phyloP scores from a whole-genome alignment of 2,888 invertebrate genomes.

The Cabera pusaria region DNA sequence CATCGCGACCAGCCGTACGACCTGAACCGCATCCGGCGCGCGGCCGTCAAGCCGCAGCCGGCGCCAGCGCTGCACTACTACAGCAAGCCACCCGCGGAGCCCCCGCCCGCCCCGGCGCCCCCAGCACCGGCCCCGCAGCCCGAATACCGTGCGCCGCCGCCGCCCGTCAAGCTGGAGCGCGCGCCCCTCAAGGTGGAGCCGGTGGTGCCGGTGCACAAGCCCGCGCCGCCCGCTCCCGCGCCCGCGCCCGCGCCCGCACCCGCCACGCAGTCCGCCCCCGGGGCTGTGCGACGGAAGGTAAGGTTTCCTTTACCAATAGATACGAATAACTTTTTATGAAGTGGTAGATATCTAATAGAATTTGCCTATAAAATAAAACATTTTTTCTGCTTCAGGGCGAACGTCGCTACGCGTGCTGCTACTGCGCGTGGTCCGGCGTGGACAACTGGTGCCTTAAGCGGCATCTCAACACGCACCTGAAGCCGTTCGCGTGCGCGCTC shows the following conservation, averaged over 20 bases:
- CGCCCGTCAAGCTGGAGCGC: constrained; percentile 65
- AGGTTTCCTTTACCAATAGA: too few species aligned
- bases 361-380: too few species aligned
- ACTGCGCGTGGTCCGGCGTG: constrained; percentile 96
- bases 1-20: constrained; percentile 95
- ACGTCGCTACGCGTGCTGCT: constrained; percentile 92
- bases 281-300: constrained; percentile 39
- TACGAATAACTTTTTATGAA: too few species aligned
- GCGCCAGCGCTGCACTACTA: constrained; percentile 52
- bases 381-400: too few species aligned
- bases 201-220: constrained; percentile 58
- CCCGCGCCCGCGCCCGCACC: constrained; percentile 32
- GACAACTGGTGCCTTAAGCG: constrained; percentile 97
- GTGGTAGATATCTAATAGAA: too few species aligned
- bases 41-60: constrained; percentile 83
- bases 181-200: constrained; percentile 64
- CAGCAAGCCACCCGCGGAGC: constrained; percentile 72
- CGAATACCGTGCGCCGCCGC: constrained; percentile 37
- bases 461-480: constrained; percentile 95
- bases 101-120: constrained; percentile 46
- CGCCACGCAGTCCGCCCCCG: constrained; percentile 26
- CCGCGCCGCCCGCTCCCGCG: constrained; percentile 35
- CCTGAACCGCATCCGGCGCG: constrained; percentile 89
- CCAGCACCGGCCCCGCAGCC: constrained; percentile 32
- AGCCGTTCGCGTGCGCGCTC: constrained; percentile 94